phyloP scores from a whole-genome alignment of 2,113 vertebrate species.

The Syngnathus scovelli region DNA sequence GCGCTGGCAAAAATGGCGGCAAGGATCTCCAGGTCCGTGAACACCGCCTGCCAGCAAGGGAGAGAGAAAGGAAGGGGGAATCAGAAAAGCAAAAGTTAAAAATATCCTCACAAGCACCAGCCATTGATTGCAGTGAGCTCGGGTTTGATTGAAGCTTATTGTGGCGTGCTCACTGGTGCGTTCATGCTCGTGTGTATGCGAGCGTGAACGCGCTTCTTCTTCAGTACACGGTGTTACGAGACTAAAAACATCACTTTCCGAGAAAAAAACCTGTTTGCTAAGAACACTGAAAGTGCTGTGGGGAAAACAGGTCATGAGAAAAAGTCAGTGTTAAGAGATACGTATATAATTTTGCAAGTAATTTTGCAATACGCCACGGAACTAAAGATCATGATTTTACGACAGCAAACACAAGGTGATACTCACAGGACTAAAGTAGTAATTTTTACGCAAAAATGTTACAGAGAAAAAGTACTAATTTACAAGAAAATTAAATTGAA shows the following conservation, averaged over 20 bases:
- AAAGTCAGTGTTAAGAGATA: neutral
- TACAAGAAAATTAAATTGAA: too few species aligned
- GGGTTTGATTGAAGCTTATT: conserved; percentile 52
- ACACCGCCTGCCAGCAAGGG: conserved; percentile 80
- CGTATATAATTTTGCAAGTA: neutral
- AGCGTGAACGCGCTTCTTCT: conserved; percentile 3
- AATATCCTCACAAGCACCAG: conserved; percentile 38
- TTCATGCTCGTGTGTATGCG: neutral
- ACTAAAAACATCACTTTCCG: neutral
- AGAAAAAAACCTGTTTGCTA: neutral
- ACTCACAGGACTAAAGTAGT: too few species aligned
- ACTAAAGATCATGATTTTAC: neutral
- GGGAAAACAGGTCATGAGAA: neutral
- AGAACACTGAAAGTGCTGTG: neutral
- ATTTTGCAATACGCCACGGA: neutral
- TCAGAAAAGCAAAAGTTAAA: conserved; percentile 22
- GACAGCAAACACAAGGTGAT: neutral
- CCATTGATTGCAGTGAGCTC: conserved; percentile 41
- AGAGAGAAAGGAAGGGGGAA: conserved; percentile 6
- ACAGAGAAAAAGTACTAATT: neutral
- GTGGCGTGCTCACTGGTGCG: conserved; percentile 7
- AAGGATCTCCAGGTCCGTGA: conserved; percentile 97
- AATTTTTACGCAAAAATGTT: neutral
- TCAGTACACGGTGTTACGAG: neutral
- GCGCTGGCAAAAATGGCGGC: conserved; percentile 99